phyloP scores from a whole-genome alignment of 2,888 invertebrate genomes.

The Diarsia dahlii region DNA sequence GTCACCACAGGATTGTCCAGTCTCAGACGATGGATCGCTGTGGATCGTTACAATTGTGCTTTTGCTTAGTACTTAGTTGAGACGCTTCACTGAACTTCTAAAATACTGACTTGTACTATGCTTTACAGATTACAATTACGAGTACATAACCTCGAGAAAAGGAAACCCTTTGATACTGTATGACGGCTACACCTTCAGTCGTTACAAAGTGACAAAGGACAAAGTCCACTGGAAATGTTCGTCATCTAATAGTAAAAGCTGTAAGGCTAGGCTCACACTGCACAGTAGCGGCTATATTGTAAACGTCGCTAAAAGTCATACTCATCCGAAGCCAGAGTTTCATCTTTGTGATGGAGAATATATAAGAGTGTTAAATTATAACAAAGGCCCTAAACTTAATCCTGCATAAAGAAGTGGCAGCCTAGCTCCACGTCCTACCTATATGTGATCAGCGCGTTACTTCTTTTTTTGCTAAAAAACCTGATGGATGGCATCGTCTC shows the following conservation, averaged over 20 bases:
- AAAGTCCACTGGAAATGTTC: constrained; percentile 32
- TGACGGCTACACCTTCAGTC: constrained; percentile 17
- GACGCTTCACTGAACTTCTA: too few relatives aligned
- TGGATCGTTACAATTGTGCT: too few relatives aligned
- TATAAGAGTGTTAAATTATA: neutral
- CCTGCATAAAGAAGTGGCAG: neutral
- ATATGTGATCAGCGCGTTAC: too few relatives aligned
- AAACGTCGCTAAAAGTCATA: neutral
- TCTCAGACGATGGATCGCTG: too few relatives aligned
- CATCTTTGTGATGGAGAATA: neutral
- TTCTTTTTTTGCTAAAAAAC: too few relatives aligned
- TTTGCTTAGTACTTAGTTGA: too few relatives aligned
- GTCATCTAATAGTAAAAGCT: constrained; percentile 13
- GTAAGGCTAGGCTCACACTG: constrained; percentile 18
- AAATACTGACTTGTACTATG: neutral
- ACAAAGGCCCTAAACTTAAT: neutral
- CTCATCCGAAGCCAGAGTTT: constrained; percentile 18
- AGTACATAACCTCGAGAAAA: constrained; percentile 26
- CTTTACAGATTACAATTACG: constrained; percentile 16
- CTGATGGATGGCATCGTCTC: too few relatives aligned
- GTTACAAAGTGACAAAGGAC: neutral
- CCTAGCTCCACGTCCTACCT: neutral
- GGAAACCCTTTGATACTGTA: constrained; percentile 4
- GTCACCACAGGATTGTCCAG: too few relatives aligned
- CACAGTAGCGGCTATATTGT: constrained; percentile 3